Percentiles rank a stretch among this genome's conserved stretches.
Conservation (phyloP, 1,140 invertebrate species). For the Aphelenchoides avenae region DNA sequence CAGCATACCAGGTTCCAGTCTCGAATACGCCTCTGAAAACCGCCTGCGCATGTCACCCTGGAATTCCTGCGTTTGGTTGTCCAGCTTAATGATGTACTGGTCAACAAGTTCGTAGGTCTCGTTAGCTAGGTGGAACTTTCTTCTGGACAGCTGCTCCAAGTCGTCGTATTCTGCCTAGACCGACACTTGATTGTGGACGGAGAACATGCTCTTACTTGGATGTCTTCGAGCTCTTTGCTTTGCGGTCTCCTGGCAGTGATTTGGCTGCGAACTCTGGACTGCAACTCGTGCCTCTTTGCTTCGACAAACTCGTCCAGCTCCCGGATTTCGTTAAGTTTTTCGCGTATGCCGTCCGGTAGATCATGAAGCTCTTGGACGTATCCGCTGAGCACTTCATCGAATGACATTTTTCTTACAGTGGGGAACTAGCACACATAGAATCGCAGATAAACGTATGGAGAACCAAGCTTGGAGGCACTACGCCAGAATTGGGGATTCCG, state of each 20-base stretch:
- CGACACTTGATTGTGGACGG: not conserved
- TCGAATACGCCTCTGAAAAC: too few species aligned
- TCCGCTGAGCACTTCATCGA: too few species aligned
- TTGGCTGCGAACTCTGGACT: constrained; percentile 4
- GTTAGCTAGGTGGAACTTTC: constrained; percentile 18
- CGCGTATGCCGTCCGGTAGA: not conserved
- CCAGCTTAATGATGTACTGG: constrained; percentile 14
- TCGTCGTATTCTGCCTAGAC: constrained; percentile 9
- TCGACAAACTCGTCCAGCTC: constrained; percentile 17
- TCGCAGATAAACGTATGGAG: too few species aligned
- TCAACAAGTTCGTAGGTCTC: constrained; percentile 18
- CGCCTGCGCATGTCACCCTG: too few species aligned
- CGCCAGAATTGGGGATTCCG: too few species aligned
- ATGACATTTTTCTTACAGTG: too few species aligned
- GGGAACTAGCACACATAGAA: too few species aligned
- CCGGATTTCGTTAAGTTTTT: constrained; percentile 6
- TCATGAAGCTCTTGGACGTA: too few species aligned
- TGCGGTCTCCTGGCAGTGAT: constrained; percentile 5
- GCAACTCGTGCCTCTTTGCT: constrained; percentile 14
- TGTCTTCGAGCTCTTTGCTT: constrained; percentile 12
- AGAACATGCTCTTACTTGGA: constrained; percentile 9
- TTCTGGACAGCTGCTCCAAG: constrained; percentile 8
- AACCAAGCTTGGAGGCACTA: too few species aligned
- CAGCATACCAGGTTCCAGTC: too few species aligned
- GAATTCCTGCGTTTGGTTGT: too few species aligned